Evolutionary conservation across 2,888 invertebrate genomes (phyloP), one percentile per base, ranked within the genome.

Genomic region (Halictus ligatus): DNA sequence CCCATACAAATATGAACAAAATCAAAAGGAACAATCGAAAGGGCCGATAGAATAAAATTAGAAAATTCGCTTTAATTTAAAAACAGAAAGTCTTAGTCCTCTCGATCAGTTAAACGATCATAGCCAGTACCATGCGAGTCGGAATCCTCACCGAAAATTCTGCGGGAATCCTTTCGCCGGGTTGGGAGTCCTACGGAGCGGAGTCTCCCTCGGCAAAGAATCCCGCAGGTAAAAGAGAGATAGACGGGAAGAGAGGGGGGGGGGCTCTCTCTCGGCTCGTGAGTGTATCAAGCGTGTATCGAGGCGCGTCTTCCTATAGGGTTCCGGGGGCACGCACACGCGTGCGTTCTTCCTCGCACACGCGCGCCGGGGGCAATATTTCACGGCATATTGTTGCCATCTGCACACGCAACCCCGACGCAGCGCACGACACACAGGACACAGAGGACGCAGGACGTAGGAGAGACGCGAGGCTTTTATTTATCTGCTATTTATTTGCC

Each of bases 361-460:
- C 87, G 87, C 86, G 60, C 75, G 78, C 69, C 86, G 58, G 69
- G 82, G 92, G 94, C 94, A 94, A 95, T 95, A 95, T 94, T 95
- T 95, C 94, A 95, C 91, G 89, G 94, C 93, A 94, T 93, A 95
- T 95, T 95, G 95, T 95, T 95, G 95, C 95, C 95, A 95, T 95
- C 95, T 95, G 95, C 95, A 95, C 94, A 93, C 94, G 94, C 93
- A 92, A 93, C 92, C 92, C 91, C 89, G 69, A n/a, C 58, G 58
- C 58, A 80, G 90, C 90, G 87, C 89, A 84, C 89, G 87, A 86
- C 89, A 64, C 64, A 64, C 15, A 90, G 90, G 89, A 90, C 91
- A 90, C 90, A 40, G 87, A 58, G 58, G n/a, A 58, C n/a, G 81
- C 64, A 64, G 64, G 85, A 90, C 88, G 89, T 90, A 90, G 91